Base-by-base conservation (phyloP, 2,888 invertebrate species). In the Pegoplata infirma region DNA sequence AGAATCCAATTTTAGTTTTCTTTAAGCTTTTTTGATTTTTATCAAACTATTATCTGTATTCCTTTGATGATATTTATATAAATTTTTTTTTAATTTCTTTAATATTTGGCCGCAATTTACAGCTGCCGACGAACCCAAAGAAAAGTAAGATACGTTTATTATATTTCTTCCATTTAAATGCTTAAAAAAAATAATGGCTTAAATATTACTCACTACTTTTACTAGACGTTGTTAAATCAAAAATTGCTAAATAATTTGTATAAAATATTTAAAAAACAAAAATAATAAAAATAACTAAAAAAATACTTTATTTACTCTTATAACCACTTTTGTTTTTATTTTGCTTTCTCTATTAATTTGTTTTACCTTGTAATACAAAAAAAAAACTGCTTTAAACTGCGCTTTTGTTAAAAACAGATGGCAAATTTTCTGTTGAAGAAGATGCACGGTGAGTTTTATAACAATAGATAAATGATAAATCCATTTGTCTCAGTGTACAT, bases 61-160 rank as follows among this genome's bases (percentile, higher is more conserved):
- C n/a, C n/a, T n/a, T 77, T 76, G 68, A 74, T 77, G 68, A 75
- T 56, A 80, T 77, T 77, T 40, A 46, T 69, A 44, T 61, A 69
- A 40, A 61, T 21, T 61, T 25, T 28, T 19, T 71, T 44, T 53
- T 66, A 66, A 32, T 72, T 53, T n/a, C n/a, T 68, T 78, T 61
- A 23, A 69, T 55, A 61, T 77, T 67, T 76, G 44, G 58, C 28
- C n/a, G 79, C 80, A 75, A 90, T 94, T n/a, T 94, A 90, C 93
- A 97, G 97, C 97, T 90, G 96, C 96, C 91, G 97, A 97, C 91
- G 97, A 97, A 92, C 97, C 97, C 86, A 95, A 95, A 92, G 96
- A 97, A 92, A 97, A 96, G 97, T 97, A 92, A 96, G 96, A 81
- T 1, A 56, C 2, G 12, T 61, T n/a, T 23, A 7, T 55, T 16